phyloP scores from a whole-genome alignment of 2,888 invertebrate genomes.

The Nomada ruficornis region DNA sequence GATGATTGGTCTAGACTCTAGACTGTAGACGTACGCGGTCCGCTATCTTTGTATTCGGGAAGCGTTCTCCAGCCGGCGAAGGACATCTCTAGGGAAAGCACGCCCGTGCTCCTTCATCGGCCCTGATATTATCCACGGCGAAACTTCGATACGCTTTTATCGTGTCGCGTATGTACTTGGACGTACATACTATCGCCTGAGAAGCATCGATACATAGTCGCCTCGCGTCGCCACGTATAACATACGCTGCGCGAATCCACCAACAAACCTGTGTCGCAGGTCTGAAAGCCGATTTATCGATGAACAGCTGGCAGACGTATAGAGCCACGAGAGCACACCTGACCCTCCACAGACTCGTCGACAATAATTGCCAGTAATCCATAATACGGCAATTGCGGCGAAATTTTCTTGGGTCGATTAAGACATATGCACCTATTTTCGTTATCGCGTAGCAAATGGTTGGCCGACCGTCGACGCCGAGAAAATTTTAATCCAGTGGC shows the following conservation, averaged over 20 bases:
- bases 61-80: constrained; percentile 45
- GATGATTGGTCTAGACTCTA: constrained; percentile 1
- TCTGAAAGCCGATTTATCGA: constrained; percentile 25
- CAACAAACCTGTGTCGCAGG: constrained; percentile 4
- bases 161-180: constrained; percentile 1
- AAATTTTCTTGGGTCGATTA: neutral
- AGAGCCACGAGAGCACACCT: neutral
- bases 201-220: constrained; percentile 25
- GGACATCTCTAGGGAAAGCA: constrained; percentile 54
- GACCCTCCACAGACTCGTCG: no score
- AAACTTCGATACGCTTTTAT: constrained; percentile 58
- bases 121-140: constrained; percentile 67
- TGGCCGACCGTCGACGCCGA: neutral
- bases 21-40: neutral
- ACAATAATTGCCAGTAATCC: no score
- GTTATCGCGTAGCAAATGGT: constrained; percentile 1
- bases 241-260: constrained; percentile 32
- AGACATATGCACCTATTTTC: no score
- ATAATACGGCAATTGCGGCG: neutral
- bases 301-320: neutral
- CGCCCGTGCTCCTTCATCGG: constrained; percentile 67
- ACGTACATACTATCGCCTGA: constrained; percentile 18
- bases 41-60: constrained; percentile 60
- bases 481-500: no score
- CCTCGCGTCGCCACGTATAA: constrained; percentile 31